Percentiles rank a stretch among this genome's conserved stretches.
These are phyloP conservation scores for Columba livia DNA, from an alignment of 2,113 vertebrate genomes.

Conservation along the genomic window DNA sequence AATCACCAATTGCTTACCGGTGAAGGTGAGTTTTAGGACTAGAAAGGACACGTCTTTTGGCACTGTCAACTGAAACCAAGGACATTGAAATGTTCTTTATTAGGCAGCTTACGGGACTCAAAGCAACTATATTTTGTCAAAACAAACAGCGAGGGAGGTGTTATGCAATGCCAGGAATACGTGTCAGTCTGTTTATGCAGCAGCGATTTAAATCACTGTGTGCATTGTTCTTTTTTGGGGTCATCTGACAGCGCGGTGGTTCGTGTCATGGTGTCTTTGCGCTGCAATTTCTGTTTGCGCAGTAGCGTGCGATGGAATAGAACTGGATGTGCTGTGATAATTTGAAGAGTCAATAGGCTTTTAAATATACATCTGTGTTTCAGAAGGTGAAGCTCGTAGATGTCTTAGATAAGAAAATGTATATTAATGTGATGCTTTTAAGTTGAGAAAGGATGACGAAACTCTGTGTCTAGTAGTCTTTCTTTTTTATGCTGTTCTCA, in stretches of 20 bases:
- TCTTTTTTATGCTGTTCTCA: neutral
- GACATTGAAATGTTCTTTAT: neutral
- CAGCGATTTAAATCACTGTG: slow-evolving; percentile 29
- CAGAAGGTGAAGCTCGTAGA: neutral
- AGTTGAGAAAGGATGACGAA: neutral
- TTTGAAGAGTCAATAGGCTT: neutral
- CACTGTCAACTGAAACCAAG: slow-evolving; percentile 19
- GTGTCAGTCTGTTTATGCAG: slow-evolving; percentile 17
- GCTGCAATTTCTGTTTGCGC: neutral
- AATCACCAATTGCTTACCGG: neutral
- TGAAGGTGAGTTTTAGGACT: neutral
- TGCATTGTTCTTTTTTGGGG: neutral
- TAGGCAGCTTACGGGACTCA: neutral
- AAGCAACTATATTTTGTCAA: neutral
- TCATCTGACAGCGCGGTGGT: neutral
- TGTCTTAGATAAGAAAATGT: neutral
- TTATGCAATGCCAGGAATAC: slow-evolving; percentile 18
- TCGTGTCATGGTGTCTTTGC: neutral
- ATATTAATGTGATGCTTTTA: neutral
- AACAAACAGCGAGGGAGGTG: neutral
- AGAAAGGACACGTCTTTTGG: slow-evolving; percentile 11
- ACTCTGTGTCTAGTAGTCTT: neutral
- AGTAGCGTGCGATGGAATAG: neutral
- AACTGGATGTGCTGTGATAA: neutral
- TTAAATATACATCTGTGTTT: neutral